Base-by-base conservation (phyloP, 2,888 invertebrate genomes). In the Augochlorella aurata region DNA sequence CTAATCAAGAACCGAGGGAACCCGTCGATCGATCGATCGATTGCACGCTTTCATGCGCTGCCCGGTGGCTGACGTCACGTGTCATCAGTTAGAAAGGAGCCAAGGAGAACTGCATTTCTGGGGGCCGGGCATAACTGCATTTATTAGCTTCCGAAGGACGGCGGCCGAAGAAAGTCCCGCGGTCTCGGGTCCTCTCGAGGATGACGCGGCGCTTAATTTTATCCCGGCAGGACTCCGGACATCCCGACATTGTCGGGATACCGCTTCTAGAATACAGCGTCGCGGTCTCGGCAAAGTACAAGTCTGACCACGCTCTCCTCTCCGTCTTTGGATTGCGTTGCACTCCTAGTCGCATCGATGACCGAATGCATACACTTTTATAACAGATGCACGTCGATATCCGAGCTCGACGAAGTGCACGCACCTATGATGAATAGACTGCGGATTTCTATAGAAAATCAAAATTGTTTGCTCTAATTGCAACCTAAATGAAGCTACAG, bases 91-190 rank as follows among this genome's bases (percentile, higher is more conserved):
- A 87, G 86, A 90, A 90, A 88, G 84, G 85, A 90, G 90, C 88
- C 92, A 92, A 92, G 91, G 91, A 87, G 89, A 92, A 82, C 91
- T 74, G 87, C 91, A 91, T 91, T 89, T 85, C 88, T 82, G 72
- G 65, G 63, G 65, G 76, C 82, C 50, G 44, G 70, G 79, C 82
- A 81, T 80, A 87, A 85, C 84, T 82, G 88, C 87, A 84, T 87
- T 85, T 87, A 87, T 89, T 86, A 82, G 77, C 86, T 65, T 14
- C 44, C 79, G 85, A 90, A 90, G 90, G 90, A 84, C 89, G 61
- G 29, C 16, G 5, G 29, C 47, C 49, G 79, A 87, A 82, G 88
- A 88, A 88, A 88, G 88, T 72, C 65, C n/a, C 52, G 69, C 29
- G 82, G 58, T 77, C 69, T 69, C 71, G 65, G 65, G 74, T 77